Conservation (phyloP, 2,113 vertebrate genomes). For the Alectura lathami region DNA sequence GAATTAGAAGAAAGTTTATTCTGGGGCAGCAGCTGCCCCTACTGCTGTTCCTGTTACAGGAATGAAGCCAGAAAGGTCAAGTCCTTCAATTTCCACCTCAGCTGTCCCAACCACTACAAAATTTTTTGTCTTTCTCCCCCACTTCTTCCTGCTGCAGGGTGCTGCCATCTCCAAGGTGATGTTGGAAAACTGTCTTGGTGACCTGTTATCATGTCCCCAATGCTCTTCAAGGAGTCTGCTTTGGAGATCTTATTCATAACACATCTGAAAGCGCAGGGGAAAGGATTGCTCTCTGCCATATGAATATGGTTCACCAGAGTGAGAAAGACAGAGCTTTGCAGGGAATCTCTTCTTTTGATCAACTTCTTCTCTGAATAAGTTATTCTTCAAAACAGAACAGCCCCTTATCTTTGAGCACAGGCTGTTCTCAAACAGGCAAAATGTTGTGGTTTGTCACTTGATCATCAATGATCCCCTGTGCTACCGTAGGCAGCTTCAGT, state of each 20-base stretch:
- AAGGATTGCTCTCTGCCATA: neutral
- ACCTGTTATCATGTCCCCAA: rapidly evolving
- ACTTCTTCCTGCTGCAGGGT: neutral
- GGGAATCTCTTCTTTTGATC: neutral
- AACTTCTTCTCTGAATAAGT: neutral
- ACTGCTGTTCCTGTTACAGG: neutral
- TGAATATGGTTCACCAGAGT: neutral
- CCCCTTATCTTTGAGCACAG: neutral
- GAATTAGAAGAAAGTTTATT: conserved; percentile 8
- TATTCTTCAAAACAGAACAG: neutral
- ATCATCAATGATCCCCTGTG: neutral
- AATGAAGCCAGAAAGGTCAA: neutral
- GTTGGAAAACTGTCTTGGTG: neutral
- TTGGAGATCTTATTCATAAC: neutral
- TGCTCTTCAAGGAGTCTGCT: neutral
- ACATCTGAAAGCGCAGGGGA: neutral
- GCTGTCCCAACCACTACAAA: neutral
- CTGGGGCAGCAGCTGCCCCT: neutral
- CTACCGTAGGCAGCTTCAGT: rapidly evolving
- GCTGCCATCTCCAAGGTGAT: neutral
- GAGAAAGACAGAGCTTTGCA: neutral
- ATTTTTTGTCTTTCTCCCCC: neutral
- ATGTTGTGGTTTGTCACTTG: neutral
- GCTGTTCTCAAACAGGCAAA: neutral
- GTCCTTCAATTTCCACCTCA: neutral